These are phyloP conservation scores for Camponotus floridanus DNA, from an alignment of 1,140 invertebrate species.

Conservation along the genomic window DNA sequence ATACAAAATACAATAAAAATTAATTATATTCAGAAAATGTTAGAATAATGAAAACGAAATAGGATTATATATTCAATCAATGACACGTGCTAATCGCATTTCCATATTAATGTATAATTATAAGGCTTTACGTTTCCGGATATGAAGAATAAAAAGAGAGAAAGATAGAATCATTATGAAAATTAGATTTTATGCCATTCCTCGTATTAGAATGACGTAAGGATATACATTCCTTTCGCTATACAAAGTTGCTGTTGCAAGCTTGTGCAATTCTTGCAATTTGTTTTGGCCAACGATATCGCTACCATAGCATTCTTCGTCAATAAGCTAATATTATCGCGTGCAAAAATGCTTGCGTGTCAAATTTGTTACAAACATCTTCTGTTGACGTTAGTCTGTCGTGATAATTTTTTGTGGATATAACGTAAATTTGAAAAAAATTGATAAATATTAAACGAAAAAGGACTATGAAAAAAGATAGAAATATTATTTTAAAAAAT, in stretches of 20 bases:
- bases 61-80: not conserved
- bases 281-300: conserved; percentile 29
- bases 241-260: conserved; percentile 3
- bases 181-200: conserved; percentile 33
- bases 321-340: conserved; percentile 29
- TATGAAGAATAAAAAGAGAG: not conserved
- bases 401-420: conserved; percentile 8
- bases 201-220: not conserved
- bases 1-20: not conserved
- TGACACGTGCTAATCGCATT: not conserved
- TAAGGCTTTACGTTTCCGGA: conserved; percentile 21
- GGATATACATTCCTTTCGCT: conserved; percentile 9
- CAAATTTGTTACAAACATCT: conserved; percentile 15
- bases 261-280: conserved; percentile 4
- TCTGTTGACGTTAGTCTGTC: not conserved
- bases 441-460: not conserved
- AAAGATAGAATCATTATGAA: not conserved
- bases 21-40: not conserved
- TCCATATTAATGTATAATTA: conserved; percentile 26
- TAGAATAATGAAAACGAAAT: not conserved
- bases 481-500: not conserved
- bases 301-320: not conserved
- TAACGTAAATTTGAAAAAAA: not conserved
- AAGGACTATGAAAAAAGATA: not conserved
- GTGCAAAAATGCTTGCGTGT: conserved; percentile 5